Conservation (phyloP, 2,888 invertebrate species). For the Drosophila kuntzei region DNA sequence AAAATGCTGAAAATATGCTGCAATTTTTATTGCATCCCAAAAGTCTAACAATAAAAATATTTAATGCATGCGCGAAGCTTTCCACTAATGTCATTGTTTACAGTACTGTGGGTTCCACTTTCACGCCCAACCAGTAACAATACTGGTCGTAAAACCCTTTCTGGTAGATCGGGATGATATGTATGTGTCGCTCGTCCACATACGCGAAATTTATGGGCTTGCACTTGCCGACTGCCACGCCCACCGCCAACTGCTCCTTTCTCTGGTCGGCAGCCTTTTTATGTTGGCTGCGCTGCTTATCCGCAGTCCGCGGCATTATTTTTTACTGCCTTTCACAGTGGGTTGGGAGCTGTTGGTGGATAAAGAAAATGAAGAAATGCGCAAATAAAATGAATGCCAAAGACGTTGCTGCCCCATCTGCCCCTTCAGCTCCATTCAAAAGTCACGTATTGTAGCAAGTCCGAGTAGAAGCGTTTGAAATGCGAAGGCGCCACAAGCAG, state of each 20-base stretch:
- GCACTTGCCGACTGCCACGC: constrained; percentile 53
- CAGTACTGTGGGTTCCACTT: constrained; percentile 4
- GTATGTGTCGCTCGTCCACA: constrained; percentile 15
- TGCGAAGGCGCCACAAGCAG: constrained; percentile 1
- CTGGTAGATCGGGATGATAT: constrained; percentile 17
- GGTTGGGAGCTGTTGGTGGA: background rate
- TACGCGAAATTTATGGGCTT: constrained; percentile 68
- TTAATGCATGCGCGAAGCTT: constrained; percentile 68
- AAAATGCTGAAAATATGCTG: constrained; percentile 46
- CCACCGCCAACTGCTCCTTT: background rate
- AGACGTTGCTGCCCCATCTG: constrained; percentile 22
- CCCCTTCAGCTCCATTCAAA: background rate
- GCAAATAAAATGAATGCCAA: constrained; percentile 62
- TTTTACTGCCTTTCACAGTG: constrained; percentile 23
- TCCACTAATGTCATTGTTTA: constrained; percentile 62
- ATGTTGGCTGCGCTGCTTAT: constrained; percentile 47
- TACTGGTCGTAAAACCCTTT: constrained; percentile 47
- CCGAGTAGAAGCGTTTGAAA: constrained; percentile 9
- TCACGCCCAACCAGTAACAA: constrained; percentile 26
- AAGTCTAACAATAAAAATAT: constrained; percentile 76
- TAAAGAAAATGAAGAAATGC: constrained; percentile 38
- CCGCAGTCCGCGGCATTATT: constrained; percentile 61
- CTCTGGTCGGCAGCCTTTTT: constrained; percentile 31
- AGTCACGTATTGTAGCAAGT: constrained; percentile 52
- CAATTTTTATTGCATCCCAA: constrained; percentile 33